Base-by-base conservation (phyloP, 2,113 vertebrate genomes). In the Misgurnus mizolepis region DNA sequence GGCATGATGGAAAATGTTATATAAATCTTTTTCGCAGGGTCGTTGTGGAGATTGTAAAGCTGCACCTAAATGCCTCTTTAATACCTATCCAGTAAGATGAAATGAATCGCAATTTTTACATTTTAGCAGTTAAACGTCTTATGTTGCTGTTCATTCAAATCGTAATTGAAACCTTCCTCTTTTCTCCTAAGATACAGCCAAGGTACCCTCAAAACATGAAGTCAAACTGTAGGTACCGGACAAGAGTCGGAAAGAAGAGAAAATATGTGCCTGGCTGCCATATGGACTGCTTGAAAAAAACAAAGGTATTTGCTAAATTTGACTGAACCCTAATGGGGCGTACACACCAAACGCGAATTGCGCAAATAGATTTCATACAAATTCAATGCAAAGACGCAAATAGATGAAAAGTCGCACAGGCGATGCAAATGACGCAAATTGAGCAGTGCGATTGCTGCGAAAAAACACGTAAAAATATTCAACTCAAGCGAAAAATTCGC, bases 191-290 rank as follows among this genome's bases (percentile, higher is more conserved):
- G 93, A 18, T 90, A 17, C 81, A 14, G 80, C 3, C 8, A 5
- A 15, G 62, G 43, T 93, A 90, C 81, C 89, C 89, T 0, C 7
- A 45, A 53, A 90, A 90, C 68, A 93, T 93, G 92, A 74, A 45
- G 49, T 1, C 91, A 45, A 93, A 93, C 87, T 94, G 93, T 80
- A 85, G 11, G 50, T 92, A 80, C 86, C 89, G 84, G 73, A 90
- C 81, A 67, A 77, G 85, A 50, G 58, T 91, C 0, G 85, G 90
- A 47, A 2, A 0, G 17, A 82, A 53, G 76, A 89, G 82, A 84
- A 88, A 76, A 74, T 64, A n/a, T 0, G 78, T 88, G n/a, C 22
- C 11, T 0, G 93, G 93, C 50, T 94, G 93, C 60, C 0, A 41
- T 61, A 86, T 89, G 1, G 85, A 89, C 10, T 93, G 92, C 80